A percentile compares a stretch with the other conserved stretches of the same genome.
phyloP scores from a whole-genome alignment of 2,797 vertebrate species.

The Neopelma chrysocephalum region DNA sequence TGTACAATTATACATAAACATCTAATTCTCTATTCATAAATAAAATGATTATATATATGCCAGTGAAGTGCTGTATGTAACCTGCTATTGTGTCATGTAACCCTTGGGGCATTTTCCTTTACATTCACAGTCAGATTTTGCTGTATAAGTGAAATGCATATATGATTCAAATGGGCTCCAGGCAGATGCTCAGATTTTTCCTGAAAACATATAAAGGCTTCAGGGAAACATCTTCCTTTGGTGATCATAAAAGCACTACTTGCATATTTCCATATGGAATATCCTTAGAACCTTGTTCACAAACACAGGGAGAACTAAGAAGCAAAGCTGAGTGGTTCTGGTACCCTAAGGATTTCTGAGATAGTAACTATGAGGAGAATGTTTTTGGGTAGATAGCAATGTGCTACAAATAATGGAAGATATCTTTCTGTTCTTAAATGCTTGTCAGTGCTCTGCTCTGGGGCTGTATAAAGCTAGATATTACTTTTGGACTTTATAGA shows the following conservation, averaged over 20 bases:
- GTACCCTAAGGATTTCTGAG: slow-evolving; percentile 32
- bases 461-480: neutral
- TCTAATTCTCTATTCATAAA: neutral
- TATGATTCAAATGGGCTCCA: slow-evolving; percentile 68
- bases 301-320: slow-evolving; percentile 45
- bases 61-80: slow-evolving; percentile 15
- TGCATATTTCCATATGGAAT: slow-evolving; percentile 43
- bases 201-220: slow-evolving; percentile 72
- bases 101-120: slow-evolving; percentile 69
- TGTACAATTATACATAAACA: neutral
- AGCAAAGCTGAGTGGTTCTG: slow-evolving; percentile 50
- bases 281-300: slow-evolving; percentile 58
- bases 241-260: slow-evolving; percentile 69
- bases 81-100: slow-evolving; percentile 3
- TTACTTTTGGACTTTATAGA: neutral
- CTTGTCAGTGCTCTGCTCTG: neutral
- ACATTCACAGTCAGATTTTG: slow-evolving; percentile 36
- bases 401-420: slow-evolving; percentile 4
- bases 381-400: neutral
- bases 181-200: slow-evolving; percentile 67
- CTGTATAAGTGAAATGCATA: slow-evolving; percentile 47
- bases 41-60: slow-evolving; percentile 6
- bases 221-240: slow-evolving; percentile 73
- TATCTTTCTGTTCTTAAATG: neutral
- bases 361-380: neutral